Percentiles rank a stretch among this genome's conserved stretches.
Evolutionary conservation across 2,888 invertebrate species (phyloP).

Genomic region (Pharmacophagus antenor): DNA sequence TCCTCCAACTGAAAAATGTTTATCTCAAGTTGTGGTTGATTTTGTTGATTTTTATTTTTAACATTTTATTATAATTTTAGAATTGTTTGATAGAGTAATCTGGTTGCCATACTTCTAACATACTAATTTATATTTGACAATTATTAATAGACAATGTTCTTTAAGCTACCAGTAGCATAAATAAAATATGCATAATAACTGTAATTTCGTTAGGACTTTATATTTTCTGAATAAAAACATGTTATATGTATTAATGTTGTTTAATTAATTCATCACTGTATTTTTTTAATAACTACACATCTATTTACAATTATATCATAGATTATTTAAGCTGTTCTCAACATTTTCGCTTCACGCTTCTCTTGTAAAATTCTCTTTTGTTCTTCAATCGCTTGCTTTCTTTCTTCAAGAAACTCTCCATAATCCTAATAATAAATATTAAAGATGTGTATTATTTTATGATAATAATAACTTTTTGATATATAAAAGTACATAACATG

Average conservation of each 20-base stretch:
- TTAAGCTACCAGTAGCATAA: background rate
- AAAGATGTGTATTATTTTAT: background rate
- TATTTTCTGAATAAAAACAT: slow-evolving; percentile 9
- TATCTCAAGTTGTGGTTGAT: slow-evolving; percentile 33
- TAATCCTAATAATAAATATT: slow-evolving; percentile 82
- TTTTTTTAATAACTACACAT: slow-evolving; percentile 25
- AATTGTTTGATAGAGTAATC: slow-evolving; percentile 29
- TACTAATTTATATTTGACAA: no score
- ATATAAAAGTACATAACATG: background rate
- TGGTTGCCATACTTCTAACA: background rate
- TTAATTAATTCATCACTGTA: slow-evolving; percentile 28
- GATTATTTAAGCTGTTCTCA: slow-evolving; percentile 83
- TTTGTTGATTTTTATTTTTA: slow-evolving; percentile 31
- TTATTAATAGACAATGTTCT: no score
- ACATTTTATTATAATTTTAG: slow-evolving; percentile 17
- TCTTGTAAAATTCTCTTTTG: slow-evolving; percentile 90
- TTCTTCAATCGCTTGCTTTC: slow-evolving; percentile 85
- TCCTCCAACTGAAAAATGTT: slow-evolving; percentile 32
- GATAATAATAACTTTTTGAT: background rate
- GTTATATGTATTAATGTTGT: slow-evolving; percentile 8
- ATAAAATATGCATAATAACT: slow-evolving; percentile 4
- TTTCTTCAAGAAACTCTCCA: slow-evolving; percentile 88
- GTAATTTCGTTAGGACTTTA: no score
- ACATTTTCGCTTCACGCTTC: slow-evolving; percentile 93
- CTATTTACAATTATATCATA: slow-evolving; percentile 32